These are phyloP conservation scores for Peromyscus leucopus DNA, from an alignment of 2,113 vertebrate genomes.

Conservation along the genomic window DNA sequence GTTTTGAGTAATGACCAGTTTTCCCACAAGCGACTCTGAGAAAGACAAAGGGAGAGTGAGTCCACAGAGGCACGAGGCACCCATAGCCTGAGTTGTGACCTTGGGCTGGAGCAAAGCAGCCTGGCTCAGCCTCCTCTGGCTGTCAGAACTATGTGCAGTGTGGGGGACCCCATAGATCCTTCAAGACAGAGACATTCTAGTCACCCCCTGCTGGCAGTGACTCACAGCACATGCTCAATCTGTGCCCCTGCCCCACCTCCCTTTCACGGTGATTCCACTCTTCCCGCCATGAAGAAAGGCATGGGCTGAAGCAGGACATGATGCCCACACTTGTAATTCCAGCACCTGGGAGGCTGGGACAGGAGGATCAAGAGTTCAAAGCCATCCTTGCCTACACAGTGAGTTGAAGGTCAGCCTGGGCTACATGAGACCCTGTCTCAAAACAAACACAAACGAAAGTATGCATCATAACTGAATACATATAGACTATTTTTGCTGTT, in stretches of 20 bases:
- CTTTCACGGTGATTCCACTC: not conserved
- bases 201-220: not conserved
- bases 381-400: not conserved
- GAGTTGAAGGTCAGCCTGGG: not conserved
- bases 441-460: not conserved
- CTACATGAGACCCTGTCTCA: not conserved
- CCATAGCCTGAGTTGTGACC: not conserved
- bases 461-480: not conserved
- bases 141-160: not conserved
- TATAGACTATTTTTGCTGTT: not conserved
- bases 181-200: not conserved
- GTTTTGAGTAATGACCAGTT: constrained; percentile 90
- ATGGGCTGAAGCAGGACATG: not conserved
- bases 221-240: accelerated
- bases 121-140: accelerated
- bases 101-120: not conserved
- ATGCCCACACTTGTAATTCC: not conserved
- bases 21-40: constrained; percentile 91
- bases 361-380: not conserved
- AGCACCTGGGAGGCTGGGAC: not conserved
- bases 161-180: not conserved
- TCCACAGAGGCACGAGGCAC: not conserved
- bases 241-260: not conserved
- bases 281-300: not conserved
- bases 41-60: constrained; percentile 10